Evolutionary conservation across 1,140 invertebrate species (phyloP).

Genomic region (Drosophila bipectinata): DNA sequence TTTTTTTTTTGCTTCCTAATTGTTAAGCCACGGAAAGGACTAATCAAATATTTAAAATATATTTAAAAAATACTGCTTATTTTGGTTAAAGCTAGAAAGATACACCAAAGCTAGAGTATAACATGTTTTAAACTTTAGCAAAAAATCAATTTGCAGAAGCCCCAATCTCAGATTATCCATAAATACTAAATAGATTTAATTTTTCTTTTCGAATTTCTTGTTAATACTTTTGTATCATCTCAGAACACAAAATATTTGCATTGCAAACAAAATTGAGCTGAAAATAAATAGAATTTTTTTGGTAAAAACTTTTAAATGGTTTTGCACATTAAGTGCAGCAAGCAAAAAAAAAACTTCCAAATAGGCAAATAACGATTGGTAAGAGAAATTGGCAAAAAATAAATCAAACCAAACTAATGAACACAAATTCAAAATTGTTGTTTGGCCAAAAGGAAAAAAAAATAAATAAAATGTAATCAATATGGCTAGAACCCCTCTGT

Average conservation of each 20-base stretch:
- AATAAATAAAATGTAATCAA: conserved; percentile 71
- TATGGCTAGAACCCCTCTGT: conserved; percentile 37
- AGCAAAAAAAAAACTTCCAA: neutral
- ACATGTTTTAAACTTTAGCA: neutral
- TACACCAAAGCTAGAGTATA: neutral
- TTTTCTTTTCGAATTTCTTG: conserved; percentile 1
- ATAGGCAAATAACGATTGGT: neutral
- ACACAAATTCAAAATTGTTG: conserved; percentile 41
- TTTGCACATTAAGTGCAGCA: conserved; percentile 32
- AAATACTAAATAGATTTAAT: conserved; percentile 14
- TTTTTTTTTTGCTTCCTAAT: neutral
- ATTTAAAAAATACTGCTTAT: neutral
- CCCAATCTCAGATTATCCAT: conserved; percentile 7
- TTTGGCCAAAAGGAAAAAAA: neutral
- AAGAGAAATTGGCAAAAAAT: conserved; percentile 13
- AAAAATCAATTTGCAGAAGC: neutral
- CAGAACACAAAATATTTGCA: conserved; percentile 20
- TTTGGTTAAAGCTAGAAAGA: conserved; percentile 26
- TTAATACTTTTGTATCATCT: conserved; percentile 29
- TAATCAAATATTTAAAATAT: neutral
- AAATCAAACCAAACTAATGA: conserved; percentile 59
- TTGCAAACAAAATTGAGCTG: neutral
- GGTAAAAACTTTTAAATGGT: conserved; percentile 14
- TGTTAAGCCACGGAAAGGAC: neutral
- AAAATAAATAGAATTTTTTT: neutral